Percentiles rank a stretch among this genome's conserved stretches.
Conservation (phyloP, 2,888 invertebrate genomes). For the Vesta saturnalis region DNA sequence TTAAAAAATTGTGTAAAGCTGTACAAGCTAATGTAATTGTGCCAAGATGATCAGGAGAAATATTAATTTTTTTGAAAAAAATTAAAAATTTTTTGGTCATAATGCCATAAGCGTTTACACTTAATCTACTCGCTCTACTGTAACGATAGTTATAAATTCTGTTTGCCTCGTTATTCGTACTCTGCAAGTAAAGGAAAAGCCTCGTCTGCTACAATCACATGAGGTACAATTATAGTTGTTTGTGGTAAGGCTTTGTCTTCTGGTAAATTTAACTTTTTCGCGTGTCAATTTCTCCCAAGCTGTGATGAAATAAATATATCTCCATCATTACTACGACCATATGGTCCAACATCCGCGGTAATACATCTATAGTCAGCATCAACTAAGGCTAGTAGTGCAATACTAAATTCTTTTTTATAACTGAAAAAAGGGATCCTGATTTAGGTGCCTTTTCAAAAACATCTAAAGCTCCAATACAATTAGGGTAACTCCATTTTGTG, state of each 20-base stretch:
- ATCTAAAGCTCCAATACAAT: slow-evolving; percentile 5
- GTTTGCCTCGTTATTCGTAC: too few species aligned
- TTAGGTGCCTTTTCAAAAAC: slow-evolving; percentile 18
- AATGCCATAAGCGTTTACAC: neutral
- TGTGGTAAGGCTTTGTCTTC: neutral
- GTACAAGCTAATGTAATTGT: too few species aligned
- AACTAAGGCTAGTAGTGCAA: slow-evolving; percentile 16
- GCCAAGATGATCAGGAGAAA: too few species aligned
- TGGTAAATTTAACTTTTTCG: too few species aligned
- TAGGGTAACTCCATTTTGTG: neutral
- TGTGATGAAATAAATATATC: neutral
- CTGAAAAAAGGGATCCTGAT: slow-evolving; percentile 18
- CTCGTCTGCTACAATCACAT: too few species aligned
- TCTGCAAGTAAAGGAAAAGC: too few species aligned
- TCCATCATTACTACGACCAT: neutral
- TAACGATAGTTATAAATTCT: too few species aligned
- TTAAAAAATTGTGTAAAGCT: neutral
- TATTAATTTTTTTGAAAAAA: neutral
- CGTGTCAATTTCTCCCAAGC: neutral
- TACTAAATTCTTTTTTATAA: slow-evolving; percentile 23
- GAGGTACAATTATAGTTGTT: neutral
- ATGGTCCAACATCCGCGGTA: neutral
- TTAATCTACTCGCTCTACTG: too few species aligned
- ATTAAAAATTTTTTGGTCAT: neutral
- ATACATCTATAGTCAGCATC: slow-evolving; percentile 15